A percentile compares a stretch with the other conserved stretches of the same genome.
These are phyloP conservation scores for Caenorhabditis sinica DNA, from an alignment of 2,888 invertebrate species.

Conservation along the genomic window DNA sequence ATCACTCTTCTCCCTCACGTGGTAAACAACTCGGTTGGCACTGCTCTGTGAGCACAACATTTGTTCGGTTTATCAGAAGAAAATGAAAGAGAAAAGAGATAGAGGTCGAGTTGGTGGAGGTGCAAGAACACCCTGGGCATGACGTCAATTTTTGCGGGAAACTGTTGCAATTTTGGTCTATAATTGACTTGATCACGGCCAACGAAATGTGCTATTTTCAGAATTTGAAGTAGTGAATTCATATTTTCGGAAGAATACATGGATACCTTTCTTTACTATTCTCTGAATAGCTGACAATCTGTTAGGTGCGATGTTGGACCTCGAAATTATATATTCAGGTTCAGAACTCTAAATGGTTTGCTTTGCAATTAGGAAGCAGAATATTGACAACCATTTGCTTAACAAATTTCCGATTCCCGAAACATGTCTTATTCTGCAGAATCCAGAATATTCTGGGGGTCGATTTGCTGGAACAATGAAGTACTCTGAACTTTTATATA, in stretches of 20 bases:
- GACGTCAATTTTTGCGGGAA: background rate
- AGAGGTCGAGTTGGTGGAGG: constrained; percentile 7
- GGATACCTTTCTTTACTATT: too few relatives aligned
- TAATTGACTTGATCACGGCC: background rate
- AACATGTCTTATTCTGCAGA: too few relatives aligned
- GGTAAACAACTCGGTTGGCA: constrained; percentile 53
- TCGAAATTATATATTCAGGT: background rate
- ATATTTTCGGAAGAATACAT: too few relatives aligned
- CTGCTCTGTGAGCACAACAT: background rate
- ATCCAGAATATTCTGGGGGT: too few relatives aligned
- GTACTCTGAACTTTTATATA: background rate
- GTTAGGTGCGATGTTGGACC: background rate
- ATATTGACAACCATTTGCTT: too few relatives aligned
- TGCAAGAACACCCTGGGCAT: constrained; percentile 7
- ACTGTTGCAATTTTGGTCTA: background rate
- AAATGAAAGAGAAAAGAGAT: constrained; percentile 9
- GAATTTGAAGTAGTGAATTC: background rate
- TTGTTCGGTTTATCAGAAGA: constrained; percentile 53
- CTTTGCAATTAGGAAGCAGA: too few relatives aligned
- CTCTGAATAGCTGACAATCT: too few relatives aligned
- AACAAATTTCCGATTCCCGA: too few relatives aligned
- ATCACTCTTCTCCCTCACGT: constrained; percentile 26
- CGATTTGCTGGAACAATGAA: too few relatives aligned
- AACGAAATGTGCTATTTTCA: background rate
- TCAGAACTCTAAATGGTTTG: too few relatives aligned